These are phyloP conservation scores for Meandrina meandrites DNA, from an alignment of 92 coral and sea anemone species.

Conservation along the genomic window DNA sequence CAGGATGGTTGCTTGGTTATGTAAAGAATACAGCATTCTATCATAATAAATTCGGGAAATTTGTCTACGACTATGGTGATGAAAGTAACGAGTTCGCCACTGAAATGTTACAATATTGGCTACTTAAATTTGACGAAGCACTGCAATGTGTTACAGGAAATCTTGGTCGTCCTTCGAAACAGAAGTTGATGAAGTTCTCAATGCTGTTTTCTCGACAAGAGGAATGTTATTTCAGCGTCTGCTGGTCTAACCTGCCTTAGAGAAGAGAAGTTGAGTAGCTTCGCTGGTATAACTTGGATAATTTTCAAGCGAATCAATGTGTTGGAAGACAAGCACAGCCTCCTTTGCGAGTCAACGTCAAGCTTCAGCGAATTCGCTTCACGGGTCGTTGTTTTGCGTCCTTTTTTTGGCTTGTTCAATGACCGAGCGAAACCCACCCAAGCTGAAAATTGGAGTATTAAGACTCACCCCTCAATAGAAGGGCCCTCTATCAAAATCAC, in stretches of 20 bases:
- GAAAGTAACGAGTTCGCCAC: background rate
- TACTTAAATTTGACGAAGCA: too few relatives aligned
- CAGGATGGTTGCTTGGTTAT: background rate
- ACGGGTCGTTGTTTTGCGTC: background rate
- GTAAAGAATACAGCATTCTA: background rate
- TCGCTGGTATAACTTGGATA: background rate
- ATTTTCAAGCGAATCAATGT: background rate
- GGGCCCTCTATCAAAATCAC: background rate
- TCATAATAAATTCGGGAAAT: background rate
- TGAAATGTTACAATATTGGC: background rate
- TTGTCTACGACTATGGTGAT: background rate
- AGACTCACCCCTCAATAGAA: background rate
- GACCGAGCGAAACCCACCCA: background rate
- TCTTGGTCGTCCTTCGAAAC: background rate
- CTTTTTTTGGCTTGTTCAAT: conserved; percentile 1
- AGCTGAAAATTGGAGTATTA: background rate
- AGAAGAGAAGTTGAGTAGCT: background rate
- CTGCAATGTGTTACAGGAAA: background rate
- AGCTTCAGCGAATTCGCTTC: background rate
- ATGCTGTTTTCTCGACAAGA: background rate
- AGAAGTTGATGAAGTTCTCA: background rate
- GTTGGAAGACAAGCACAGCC: background rate
- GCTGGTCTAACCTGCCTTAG: background rate
- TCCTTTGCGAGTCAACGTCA: background rate
- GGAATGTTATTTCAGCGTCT: background rate